Evolutionary conservation across 2,888 invertebrate genomes (phyloP).

Genomic region (Dasysyrphus albostriatus): DNA sequence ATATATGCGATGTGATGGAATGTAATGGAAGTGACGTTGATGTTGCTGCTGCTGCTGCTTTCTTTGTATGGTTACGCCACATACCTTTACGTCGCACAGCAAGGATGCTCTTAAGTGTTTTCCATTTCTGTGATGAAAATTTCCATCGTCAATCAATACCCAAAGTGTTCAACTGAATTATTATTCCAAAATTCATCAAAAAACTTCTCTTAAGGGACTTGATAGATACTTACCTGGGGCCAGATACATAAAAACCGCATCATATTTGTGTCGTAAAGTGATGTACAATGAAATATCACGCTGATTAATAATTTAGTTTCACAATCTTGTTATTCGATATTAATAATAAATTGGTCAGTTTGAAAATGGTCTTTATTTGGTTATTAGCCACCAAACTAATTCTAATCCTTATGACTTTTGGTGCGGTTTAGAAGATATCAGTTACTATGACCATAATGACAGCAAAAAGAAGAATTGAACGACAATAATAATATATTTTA

Average conservation of each 20-base stretch:
- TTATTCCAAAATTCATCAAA: neutral
- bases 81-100: neutral
- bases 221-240: neutral
- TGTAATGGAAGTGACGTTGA: neutral
- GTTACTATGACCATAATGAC: neutral
- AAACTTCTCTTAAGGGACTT: neutral
- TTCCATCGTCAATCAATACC: neutral
- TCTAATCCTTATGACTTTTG: conserved; percentile 41
- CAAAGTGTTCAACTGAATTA: neutral
- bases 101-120: neutral
- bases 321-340: conserved; percentile 31
- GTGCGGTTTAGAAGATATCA: conserved; percentile 1
- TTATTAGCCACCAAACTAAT: conserved; percentile 13
- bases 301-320: conserved; percentile 41
- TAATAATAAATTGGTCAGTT: conserved; percentile 3
- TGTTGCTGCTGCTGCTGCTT: neutral
- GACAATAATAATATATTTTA: neutral
- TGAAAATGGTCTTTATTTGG: neutral
- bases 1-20: neutral
- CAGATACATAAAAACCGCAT: neutral
- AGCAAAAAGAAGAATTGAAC: too few species aligned
- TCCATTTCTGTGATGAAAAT: neutral
- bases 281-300: conserved; percentile 16
- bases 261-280: neutral
- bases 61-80: neutral